A percentile compares a stretch with the other conserved stretches of the same genome.
Evolutionary conservation across 2,888 invertebrate species (phyloP).

Genomic region (Tenodera sinensis): DNA sequence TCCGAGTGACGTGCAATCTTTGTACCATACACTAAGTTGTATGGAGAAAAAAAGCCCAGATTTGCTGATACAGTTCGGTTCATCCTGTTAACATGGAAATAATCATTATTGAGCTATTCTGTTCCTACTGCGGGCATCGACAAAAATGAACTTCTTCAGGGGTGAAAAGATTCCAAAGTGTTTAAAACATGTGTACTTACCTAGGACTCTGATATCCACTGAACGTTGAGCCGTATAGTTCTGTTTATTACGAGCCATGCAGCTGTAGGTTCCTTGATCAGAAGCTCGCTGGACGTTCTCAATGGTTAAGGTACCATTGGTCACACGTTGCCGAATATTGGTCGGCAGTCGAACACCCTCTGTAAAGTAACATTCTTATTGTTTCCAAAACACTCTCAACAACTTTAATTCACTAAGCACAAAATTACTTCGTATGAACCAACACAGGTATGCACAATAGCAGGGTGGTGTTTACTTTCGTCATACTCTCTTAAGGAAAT

Average conservation of each 20-base stretch:
- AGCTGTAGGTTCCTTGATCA: slow-evolving; percentile 54
- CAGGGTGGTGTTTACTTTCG: too few relatives aligned
- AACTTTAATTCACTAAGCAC: background rate
- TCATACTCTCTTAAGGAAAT: too few relatives aligned
- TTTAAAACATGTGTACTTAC: slow-evolving; percentile 45
- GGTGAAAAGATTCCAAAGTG: too few relatives aligned
- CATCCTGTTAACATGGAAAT: too few relatives aligned
- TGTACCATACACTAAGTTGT: too few relatives aligned
- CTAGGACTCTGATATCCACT: slow-evolving; percentile 46
- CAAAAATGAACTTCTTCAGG: too few relatives aligned
- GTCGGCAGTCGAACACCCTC: slow-evolving; percentile 52
- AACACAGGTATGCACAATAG: background rate
- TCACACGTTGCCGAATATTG: slow-evolving; percentile 52
- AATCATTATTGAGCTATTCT: too few relatives aligned
- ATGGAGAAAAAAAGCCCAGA: too few relatives aligned
- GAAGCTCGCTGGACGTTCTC: slow-evolving; percentile 50
- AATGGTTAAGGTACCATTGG: slow-evolving; percentile 52
- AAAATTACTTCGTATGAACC: background rate
- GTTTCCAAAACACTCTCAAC: background rate
- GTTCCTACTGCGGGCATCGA: too few relatives aligned
- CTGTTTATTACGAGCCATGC: slow-evolving; percentile 51
- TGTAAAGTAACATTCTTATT: slow-evolving; percentile 33
- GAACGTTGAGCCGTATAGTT: slow-evolving; percentile 46
- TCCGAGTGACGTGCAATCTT: too few relatives aligned
- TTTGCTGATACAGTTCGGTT: too few relatives aligned